Base-by-base conservation (phyloP, 1,140 invertebrate genomes). In the Dryas iulia region DNA sequence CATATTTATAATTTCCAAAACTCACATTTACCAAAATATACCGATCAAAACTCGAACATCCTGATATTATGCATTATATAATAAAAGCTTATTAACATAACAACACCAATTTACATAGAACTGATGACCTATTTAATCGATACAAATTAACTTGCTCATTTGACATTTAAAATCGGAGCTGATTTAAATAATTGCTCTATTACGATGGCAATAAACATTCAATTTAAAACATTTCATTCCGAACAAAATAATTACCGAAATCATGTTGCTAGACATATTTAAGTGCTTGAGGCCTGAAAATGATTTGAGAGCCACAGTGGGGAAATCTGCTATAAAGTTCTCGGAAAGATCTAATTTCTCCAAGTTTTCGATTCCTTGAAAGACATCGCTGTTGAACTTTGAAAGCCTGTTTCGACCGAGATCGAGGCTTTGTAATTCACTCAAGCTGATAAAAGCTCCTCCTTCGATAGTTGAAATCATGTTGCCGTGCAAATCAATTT, bases 241-340 rank as follows among this genome's bases (percentile, higher is more conserved):
- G 18, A 64, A 31, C 12, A 11, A 60, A 58, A 18, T 54, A 87
- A 93, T 93, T 92, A 96, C 96, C 78, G 94, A 94, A 53, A 98
- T 95, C 84, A 97, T 94, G 91, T 98, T 98, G 30, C 96, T 95
- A 8, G 96, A 97, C 2, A 97, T 85, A 82, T 97, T 96, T 21
- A 98, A 90, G 65, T 95, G 94, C 80, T 94, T 95, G 0, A 98
- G 86, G 26, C 94, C 93, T 0, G 87, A 80, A 60, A 97, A 94
- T 1, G 94, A 89, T 72, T 95, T 95, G n/a, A 98, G 78, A 0
- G 96, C 95, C 1, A 96, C 94, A 0, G 94, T 94, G 2, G 97
- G 97, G 83, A 98, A 96, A 76, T 96, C 94, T 5, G 93, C 92
- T 14, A 98, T 94, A 78, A 97, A 97, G 87, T 98, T 98, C 76